Evolutionary conservation across 2,113 vertebrate species (phyloP).

Genomic region (Rhinogobius similis): DNA sequence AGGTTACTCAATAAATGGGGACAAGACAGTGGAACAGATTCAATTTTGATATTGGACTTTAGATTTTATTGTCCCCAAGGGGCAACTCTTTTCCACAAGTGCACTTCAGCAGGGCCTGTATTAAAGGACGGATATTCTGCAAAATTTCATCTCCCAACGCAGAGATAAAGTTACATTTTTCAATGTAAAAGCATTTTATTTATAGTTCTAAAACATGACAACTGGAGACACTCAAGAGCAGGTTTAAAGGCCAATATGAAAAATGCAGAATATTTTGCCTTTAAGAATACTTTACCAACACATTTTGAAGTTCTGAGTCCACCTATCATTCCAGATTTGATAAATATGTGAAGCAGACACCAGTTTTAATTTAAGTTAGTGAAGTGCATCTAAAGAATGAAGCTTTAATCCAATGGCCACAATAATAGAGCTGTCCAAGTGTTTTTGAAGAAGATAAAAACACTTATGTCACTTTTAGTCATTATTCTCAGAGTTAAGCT

Average conservation of each 20-base stretch:
- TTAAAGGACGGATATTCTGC: no score
- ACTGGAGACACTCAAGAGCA: no score
- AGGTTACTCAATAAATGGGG: neutral
- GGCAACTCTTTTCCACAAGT: no score
- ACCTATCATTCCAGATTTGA: neutral
- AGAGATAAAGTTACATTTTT: no score
- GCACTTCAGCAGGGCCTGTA: no score
- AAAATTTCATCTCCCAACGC: no score
- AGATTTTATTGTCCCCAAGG: no score
- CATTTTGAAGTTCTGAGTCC: neutral
- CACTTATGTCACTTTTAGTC: neutral
- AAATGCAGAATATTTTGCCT: no score
- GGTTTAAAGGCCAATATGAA: no score
- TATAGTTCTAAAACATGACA: no score
- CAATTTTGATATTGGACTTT: no score
- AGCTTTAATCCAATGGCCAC: neutral
- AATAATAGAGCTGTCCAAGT: neutral
- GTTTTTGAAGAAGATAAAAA: conserved; percentile 2
- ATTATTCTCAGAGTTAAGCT: neutral
- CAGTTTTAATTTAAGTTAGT: neutral
- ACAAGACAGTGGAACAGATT: neutral
- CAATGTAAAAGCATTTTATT: no score
- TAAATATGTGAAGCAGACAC: neutral
- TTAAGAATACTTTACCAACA: neutral
- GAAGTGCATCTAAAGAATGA: neutral